Evolutionary conservation across 2,888 invertebrate species (phyloP), one percentile per base, ranked within the genome.

Genomic region (Pseudanteris insignis): DNA sequence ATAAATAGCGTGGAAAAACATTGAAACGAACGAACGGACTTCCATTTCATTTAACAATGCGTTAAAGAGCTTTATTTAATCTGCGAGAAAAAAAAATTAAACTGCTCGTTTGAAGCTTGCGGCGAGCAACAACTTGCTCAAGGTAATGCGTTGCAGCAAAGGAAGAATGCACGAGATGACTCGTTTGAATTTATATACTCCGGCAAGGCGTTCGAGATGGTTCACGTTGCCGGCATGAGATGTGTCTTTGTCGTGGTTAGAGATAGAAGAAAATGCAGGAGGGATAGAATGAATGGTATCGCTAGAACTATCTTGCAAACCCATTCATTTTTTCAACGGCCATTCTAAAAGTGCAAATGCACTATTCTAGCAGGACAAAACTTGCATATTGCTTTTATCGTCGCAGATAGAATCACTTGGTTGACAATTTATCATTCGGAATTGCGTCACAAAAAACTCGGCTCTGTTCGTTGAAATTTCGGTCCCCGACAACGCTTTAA

Each of bases 161-260:
- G 53, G 41, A 53, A 58, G 53, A 51, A 58, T 53, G 57, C 53
- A 58, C 48, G 53, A 50, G 63, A 63, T 48, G 53, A 58, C 53
- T 63, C 63, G 57, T 63, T 63, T 58, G 63, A 63, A 63, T 63
- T 63, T 63, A 63, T 63, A 58, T 58, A 63, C 63, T 58, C 53
- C 30, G 48, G 58, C 51, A 53, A 62, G 62, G 38, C 57, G 62
- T 55, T 54, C 46, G 54, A 48, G 43, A 38, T 34, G 54, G 59
- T 34, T 51, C 51, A 26, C 29, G 57, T 33, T 50, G 24, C 36
- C 41, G 26, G 53, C 28, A 36, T 50, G 46, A 47, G 47, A 57
- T 62, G 55, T 57, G 55, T 57, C 62, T 51, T 62, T 57, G 55
- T 62, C 55, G 57, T 57, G 62, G 62, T 57, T 62, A 47, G 53